phyloP scores from a whole-genome alignment of 2,888 invertebrate genomes.

The Caenorhabditis sulstoni region DNA sequence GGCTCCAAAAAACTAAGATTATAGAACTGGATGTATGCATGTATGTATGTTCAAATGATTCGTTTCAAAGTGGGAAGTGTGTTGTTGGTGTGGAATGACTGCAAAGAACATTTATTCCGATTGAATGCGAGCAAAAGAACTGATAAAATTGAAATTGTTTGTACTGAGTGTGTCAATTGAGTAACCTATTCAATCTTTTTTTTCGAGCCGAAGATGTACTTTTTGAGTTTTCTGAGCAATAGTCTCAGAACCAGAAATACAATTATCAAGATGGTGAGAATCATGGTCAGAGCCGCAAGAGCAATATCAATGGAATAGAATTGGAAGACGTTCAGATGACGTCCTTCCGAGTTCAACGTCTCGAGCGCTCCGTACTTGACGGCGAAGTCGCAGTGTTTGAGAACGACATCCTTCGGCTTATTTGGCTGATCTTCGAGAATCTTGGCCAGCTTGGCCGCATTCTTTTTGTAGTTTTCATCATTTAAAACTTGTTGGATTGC shows the following conservation, averaged over 20 bases:
- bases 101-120: no score
- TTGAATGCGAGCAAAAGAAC: not conserved
- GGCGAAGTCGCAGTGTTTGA: slow-evolving; percentile 57
- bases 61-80: no score
- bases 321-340: slow-evolving; percentile 50
- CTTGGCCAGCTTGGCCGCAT: slow-evolving; percentile 44
- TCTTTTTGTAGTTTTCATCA: slow-evolving; percentile 31
- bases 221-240: not conserved
- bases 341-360: slow-evolving; percentile 52
- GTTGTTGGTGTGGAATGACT: no score
- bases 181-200: slow-evolving; percentile 21
- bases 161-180: not conserved
- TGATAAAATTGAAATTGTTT: not conserved
- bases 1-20: no score
- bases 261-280: not conserved
- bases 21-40: no score
- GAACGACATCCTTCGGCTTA: slow-evolving; percentile 54
- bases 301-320: slow-evolving; percentile 53
- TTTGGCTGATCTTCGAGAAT: slow-evolving; percentile 47
- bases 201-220: slow-evolving; percentile 6
- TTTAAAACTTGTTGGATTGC: slow-evolving; percentile 46
- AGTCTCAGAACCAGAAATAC: not conserved
- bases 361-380: slow-evolving; percentile 49
- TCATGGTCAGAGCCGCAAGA: not conserved
- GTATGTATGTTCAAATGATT: no score